These are phyloP conservation scores for Fregetta grallaria DNA, from an alignment of 2,113 vertebrate species.

Conservation along the genomic window DNA sequence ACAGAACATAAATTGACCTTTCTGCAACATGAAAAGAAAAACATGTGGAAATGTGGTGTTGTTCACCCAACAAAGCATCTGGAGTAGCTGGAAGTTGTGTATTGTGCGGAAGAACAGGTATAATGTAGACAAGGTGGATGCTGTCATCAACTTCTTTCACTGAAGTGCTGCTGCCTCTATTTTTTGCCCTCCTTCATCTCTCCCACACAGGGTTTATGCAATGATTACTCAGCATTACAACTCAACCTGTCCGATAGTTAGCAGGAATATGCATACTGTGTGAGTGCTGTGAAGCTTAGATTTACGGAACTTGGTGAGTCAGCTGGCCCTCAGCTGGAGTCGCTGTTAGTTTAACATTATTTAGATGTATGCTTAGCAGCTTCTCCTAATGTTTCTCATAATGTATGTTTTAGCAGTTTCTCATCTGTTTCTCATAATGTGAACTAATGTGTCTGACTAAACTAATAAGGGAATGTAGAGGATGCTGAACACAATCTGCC, in stretches of 20 bases:
- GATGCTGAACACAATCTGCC: conserved; percentile 21
- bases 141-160: background rate
- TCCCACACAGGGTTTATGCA: background rate
- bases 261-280: background rate
- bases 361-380: conserved; percentile 39
- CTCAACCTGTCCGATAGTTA: background rate
- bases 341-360: conserved; percentile 33
- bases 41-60: background rate
- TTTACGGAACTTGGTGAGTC: conserved; percentile 29
- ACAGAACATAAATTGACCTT: background rate
- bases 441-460: conserved; percentile 48
- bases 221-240: conserved; percentile 13
- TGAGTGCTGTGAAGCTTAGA: background rate
- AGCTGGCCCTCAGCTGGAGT: conserved; percentile 56
- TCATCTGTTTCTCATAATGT: conserved; percentile 63
- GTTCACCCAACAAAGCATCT: background rate
- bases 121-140: background rate
- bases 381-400: conserved; percentile 43
- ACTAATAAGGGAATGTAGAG: conserved; percentile 37
- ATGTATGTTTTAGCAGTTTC: conserved; percentile 44
- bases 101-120: background rate
- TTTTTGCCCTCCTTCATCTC: background rate
- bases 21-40: background rate
- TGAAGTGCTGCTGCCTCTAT: background rate
- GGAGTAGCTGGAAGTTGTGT: background rate